These are phyloP conservation scores for Crenuchus spilurus DNA, from an alignment of 2,797 vertebrate species.

Conservation along the genomic window DNA sequence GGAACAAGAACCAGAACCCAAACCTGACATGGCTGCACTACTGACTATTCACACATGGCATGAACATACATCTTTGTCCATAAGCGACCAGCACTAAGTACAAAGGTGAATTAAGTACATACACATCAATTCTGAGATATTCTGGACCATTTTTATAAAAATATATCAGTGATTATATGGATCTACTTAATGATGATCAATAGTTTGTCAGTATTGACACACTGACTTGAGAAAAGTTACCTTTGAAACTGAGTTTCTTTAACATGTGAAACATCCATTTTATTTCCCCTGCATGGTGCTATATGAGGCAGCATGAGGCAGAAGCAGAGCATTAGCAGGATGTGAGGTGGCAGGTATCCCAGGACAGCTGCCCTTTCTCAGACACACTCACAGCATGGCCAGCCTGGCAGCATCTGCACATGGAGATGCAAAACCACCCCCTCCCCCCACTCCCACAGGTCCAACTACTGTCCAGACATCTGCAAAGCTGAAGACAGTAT, in stretches of 20 bases:
- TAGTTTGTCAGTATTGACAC: no score
- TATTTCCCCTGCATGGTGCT: conserved; percentile 4
- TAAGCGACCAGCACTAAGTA: no score
- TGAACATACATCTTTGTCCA: no score
- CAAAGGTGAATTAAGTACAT: no score
- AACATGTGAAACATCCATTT: background rate
- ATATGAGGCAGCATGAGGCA: background rate
- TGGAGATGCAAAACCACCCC: background rate
- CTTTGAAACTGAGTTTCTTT: no score
- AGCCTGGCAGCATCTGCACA: background rate
- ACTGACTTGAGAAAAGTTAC: no score
- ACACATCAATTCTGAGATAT: no score
- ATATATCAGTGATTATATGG: no score
- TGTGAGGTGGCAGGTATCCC: conserved; percentile 38
- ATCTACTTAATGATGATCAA: no score
- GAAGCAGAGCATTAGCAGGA: conserved; percentile 26
- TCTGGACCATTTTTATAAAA: no score
- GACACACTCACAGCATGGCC: background rate
- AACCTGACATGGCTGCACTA: no score
- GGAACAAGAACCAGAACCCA: background rate
- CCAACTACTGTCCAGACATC: background rate
- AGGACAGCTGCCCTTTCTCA: conserved; percentile 47
- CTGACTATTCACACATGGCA: no score
- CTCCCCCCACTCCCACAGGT: background rate
- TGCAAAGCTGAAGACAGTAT: background rate